Evolutionary conservation across 2,113 vertebrate genomes (phyloP), one percentile per base, ranked within the genome.

Genomic region (Phyllostomus hastatus): DNA sequence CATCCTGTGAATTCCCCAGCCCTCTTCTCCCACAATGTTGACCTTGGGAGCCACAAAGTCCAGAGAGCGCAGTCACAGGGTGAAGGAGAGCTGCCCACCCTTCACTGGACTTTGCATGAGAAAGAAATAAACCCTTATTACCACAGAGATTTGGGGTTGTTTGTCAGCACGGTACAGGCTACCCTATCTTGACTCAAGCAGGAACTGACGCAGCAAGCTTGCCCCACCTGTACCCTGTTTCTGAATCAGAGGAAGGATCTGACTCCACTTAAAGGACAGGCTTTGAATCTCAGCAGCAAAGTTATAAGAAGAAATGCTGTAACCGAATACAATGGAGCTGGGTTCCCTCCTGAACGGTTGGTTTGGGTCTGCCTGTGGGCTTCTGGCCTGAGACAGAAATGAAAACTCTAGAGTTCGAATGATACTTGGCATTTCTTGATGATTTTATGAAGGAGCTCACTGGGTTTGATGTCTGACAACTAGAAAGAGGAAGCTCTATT

Each of bases 341-440:
- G 10, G n/a, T 57, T 93, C 35, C 82, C 72, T 82, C 70, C 85
- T 69, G 20, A 81, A 52, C 46, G n/a, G 41, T 38, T 88, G 76
- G 70, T 20, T n/a, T 28, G n/a, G 15, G 8, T 88, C 85, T 78
- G 59, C 43, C 88, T 90, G 22, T 15, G 57, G 70, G 46, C 61
- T 91, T 95, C 70, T 92, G 73, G 81, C 86, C 69, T 11, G 61
- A 50, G 64, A 91, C n/a, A 87, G 64, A 91, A 93, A 67, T 70
- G 41, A 76, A 92, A 97, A 86, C 50, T 66, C 81, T 64, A 61
- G 73, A 89, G 72, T 66, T 86, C 14, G 16, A 81, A 78, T 41
- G 38, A 41, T 67, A 91, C 43, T 87, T 76, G 46, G 80, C 35
- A 88, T 86, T 95, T 97, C 94, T 83, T 82, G 19, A 89, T 88